phyloP scores from a whole-genome alignment of 2,797 vertebrate species.

The Lagorchestes hirsutus region DNA sequence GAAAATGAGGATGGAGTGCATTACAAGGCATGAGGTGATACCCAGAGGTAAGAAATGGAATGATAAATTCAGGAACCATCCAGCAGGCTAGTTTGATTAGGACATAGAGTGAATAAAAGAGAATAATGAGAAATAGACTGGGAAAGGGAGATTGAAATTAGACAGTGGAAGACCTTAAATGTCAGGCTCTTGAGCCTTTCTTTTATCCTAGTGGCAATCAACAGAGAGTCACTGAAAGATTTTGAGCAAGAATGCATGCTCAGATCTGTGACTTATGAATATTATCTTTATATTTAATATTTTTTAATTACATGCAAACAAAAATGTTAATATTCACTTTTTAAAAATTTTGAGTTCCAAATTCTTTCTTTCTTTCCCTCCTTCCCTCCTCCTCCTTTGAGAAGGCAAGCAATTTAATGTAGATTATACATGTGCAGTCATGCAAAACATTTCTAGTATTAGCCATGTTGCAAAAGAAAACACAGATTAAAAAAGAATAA shows the following conservation, averaged over 20 bases:
- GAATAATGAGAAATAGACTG: neutral
- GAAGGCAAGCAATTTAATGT: neutral
- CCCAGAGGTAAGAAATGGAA: neutral
- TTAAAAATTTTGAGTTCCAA: neutral
- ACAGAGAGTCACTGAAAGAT: neutral
- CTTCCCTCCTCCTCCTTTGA: neutral
- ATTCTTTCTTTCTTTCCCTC: neutral
- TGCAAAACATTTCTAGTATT: neutral
- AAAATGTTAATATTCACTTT: neutral
- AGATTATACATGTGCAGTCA: neutral
- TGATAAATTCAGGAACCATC: neutral
- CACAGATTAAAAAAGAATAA: neutral
- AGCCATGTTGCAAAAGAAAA: neutral
- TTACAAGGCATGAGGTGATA: neutral
- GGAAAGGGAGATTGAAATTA: neutral
- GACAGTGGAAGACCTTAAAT: neutral
- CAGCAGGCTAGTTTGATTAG: neutral
- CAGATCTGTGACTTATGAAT: neutral
- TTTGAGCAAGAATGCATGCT: neutral
- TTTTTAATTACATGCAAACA: neutral
- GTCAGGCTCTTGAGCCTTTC: neutral
- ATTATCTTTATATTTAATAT: neutral
- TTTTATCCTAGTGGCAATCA: neutral
- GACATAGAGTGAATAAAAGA: neutral
- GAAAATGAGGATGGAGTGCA: neutral